Evolutionary conservation across 1,140 invertebrate species (phyloP).

Genomic region (Neelides sp.): DNA sequence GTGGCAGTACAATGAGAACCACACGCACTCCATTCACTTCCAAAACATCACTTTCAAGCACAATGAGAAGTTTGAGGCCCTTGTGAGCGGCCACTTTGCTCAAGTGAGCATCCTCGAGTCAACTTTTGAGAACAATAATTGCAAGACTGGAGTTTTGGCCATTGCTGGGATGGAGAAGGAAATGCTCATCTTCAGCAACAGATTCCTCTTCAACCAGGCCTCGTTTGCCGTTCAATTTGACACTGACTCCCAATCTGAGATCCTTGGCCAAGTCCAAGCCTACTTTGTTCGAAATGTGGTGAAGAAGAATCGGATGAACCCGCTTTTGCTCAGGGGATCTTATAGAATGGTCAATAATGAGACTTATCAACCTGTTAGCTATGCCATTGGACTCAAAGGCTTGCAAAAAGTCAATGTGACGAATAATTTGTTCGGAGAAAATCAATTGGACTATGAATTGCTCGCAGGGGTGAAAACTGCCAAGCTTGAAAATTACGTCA

Average conservation of each 20-base stretch:
- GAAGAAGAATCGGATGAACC: slow-evolving; percentile 50
- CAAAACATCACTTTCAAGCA: slow-evolving; percentile 71
- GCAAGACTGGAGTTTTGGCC: slow-evolving; percentile 65
- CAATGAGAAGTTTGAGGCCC: slow-evolving; percentile 72
- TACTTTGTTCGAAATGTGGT: slow-evolving; percentile 67
- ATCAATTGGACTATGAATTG: slow-evolving; percentile 78
- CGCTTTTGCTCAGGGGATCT: slow-evolving; percentile 12
- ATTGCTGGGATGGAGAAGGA: slow-evolving; percentile 95
- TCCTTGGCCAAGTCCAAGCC: slow-evolving; percentile 66
- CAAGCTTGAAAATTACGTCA: slow-evolving; percentile 69
- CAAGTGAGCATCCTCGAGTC: slow-evolving; percentile 62
- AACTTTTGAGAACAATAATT: slow-evolving; percentile 70
- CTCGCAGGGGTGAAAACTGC: slow-evolving; percentile 82
- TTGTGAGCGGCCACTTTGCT: slow-evolving; percentile 83
- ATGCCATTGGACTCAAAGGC: slow-evolving; percentile 80
- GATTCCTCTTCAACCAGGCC: slow-evolving; percentile 66
- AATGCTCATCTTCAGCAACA: slow-evolving; percentile 57
- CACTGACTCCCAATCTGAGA: slow-evolving; percentile 84
- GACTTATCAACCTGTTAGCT: slow-evolving; percentile 50
- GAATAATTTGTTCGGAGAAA: slow-evolving; percentile 79
- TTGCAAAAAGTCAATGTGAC: slow-evolving; percentile 85
- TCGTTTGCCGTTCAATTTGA: slow-evolving; percentile 78
- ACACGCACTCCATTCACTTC: slow-evolving; percentile 75
- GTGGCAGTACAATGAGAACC: slow-evolving; percentile 89
- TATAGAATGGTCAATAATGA: slow-evolving; percentile 28